Conservation (phyloP, 2,113 vertebrate species). For the Aleadryas rufinucha region DNA sequence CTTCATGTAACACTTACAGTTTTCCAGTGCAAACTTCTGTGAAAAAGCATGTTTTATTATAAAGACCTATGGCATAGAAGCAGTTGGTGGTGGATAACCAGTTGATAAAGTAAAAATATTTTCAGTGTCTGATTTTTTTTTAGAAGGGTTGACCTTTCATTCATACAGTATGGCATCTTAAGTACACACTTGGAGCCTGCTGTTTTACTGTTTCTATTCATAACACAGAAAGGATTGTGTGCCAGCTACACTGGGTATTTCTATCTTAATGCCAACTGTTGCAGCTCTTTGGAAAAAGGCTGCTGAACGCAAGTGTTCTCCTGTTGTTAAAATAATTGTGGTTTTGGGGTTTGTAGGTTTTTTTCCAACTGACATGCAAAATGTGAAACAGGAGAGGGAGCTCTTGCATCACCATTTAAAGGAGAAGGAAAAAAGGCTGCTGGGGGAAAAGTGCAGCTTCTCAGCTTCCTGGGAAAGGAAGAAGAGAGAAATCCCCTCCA, state of each 20-base stretch:
- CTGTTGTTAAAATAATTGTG: too few relatives aligned
- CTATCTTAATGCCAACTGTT: neutral
- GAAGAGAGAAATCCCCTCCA: neutral
- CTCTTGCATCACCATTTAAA: neutral
- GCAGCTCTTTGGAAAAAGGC: neutral
- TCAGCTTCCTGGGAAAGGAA: neutral
- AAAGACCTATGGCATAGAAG: neutral
- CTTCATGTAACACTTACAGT: neutral
- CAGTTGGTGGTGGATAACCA: neutral
- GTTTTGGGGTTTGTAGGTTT: neutral
- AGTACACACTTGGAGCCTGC: neutral
- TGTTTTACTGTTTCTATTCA: fast-evolving
- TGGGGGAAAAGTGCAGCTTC: neutral
- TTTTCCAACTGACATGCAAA: neutral
- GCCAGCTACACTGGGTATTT: neutral
- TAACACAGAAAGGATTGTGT: neutral
- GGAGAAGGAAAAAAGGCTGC: neutral
- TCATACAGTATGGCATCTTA: neutral
- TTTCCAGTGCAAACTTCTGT: neutral
- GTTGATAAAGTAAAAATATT: neutral
- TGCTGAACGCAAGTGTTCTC: neutral
- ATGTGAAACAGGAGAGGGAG: constrained; percentile 9
- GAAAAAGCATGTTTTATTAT: neutral
- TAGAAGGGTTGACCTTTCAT: neutral
- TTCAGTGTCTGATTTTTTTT: neutral